phyloP scores from a whole-genome alignment of 2,113 vertebrate genomes.

The Gymnorhina tibicen region DNA sequence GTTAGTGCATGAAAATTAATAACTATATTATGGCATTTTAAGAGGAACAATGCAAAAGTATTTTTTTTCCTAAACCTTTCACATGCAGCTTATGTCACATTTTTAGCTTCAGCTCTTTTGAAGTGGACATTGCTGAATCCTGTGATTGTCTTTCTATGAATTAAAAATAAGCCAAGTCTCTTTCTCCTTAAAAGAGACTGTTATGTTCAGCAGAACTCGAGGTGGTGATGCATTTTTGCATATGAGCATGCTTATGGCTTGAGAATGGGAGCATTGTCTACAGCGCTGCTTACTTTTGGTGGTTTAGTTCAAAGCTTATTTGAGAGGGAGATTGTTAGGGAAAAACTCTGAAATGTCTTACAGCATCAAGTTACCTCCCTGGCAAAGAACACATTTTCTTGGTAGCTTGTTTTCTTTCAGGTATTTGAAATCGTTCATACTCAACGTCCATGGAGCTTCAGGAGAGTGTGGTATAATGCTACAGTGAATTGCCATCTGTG shows the following conservation, averaged over 20 bases:
- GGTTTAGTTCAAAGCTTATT: neutral
- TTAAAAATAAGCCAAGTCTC: slow-evolving; percentile 7
- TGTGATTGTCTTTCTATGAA: neutral
- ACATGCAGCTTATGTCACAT: neutral
- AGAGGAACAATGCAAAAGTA: neutral
- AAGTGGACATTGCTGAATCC: neutral
- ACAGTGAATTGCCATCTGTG: neutral
- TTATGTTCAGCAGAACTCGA: neutral
- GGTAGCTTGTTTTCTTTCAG: neutral
- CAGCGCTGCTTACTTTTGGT: neutral
- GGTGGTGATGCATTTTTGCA: slow-evolving; percentile 25
- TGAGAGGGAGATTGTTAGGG: neutral
- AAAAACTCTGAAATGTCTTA: neutral
- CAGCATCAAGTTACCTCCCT: neutral
- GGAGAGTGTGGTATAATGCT: neutral
- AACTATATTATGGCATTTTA: neutral
- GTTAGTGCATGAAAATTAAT: neutral
- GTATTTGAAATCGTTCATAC: neutral
- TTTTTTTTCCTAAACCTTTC: neutral
- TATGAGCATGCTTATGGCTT: neutral
- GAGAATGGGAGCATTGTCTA: slow-evolving; percentile 14
- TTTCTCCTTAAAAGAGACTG: neutral
- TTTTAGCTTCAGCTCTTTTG: neutral
- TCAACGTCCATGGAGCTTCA: neutral
- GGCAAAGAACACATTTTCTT: neutral